Conservation (phyloP, 2,113 vertebrate species). For the Erythrocercus mccallii region DNA sequence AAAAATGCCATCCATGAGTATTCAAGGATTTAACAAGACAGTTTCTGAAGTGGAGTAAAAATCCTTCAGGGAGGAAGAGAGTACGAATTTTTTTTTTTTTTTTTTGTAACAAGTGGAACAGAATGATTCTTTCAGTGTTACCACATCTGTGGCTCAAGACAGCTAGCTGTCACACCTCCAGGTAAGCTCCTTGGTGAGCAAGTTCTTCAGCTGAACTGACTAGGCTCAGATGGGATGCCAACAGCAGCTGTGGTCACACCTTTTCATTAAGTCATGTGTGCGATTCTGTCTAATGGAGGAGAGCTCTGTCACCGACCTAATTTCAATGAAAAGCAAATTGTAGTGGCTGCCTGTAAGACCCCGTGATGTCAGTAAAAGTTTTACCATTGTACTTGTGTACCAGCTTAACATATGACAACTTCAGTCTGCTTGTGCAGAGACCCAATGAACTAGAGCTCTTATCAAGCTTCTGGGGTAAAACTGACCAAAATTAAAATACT, state of each 20-base stretch:
- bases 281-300: neutral
- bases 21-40: neutral
- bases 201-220: conserved; percentile 5
- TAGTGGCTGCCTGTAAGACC: neutral
- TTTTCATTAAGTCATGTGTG: neutral
- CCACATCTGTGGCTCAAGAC: neutral
- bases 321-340: neutral
- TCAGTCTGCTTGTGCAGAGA: neutral
- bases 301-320: neutral
- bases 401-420: neutral
- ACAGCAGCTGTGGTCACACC: neutral
- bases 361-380: neutral
- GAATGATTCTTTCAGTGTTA: neutral
- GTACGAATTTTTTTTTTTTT: neutral
- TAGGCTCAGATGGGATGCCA: neutral
- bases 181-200: conserved; percentile 1
- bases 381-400: neutral
- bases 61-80: neutral
- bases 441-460: neutral
- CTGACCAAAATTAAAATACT: neutral
- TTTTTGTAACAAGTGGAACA: neutral
- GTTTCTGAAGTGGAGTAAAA: neutral
- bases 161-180: neutral
- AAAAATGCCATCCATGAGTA: neutral
- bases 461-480: neutral